These are phyloP conservation scores for Lycophotia porphyrea DNA, from an alignment of 2,888 invertebrate species.

Conservation along the genomic window DNA sequence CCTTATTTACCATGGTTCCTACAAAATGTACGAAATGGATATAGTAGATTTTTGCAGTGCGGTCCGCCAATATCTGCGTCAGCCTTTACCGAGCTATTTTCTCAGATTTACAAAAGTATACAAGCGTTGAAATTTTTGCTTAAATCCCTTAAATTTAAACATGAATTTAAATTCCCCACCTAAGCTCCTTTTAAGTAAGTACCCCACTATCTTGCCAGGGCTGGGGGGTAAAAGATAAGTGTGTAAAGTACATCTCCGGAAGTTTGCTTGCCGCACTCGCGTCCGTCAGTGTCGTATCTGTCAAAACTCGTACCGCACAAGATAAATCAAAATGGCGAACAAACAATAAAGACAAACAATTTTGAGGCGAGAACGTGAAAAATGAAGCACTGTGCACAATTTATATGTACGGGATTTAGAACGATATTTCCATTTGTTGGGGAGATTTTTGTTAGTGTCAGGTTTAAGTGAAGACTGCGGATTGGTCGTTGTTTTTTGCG, in stretches of 20 bases:
- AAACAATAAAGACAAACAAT: slow-evolving; percentile 67
- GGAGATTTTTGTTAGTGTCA: slow-evolving; percentile 39
- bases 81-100: not conserved
- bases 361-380: slow-evolving; percentile 60
- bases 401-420: slow-evolving; percentile 52
- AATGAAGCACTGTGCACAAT: slow-evolving; percentile 60
- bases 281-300: slow-evolving; percentile 68
- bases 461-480: slow-evolving; percentile 3
- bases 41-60: not conserved
- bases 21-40: not conserved
- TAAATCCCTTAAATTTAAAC: not conserved
- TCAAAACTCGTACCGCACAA: slow-evolving; percentile 59
- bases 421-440: slow-evolving; percentile 49
- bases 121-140: not conserved
- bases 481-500: not conserved
- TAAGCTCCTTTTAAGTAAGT: slow-evolving; percentile 18
- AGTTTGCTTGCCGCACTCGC: slow-evolving; percentile 53
- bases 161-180: slow-evolving; percentile 10
- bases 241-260: slow-evolving; percentile 52
- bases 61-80: not conserved
- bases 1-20: not conserved
- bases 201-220: not conserved
- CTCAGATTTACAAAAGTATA: not conserved
- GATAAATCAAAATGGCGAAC: slow-evolving; percentile 68
- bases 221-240: slow-evolving; percentile 52